Percentiles rank a stretch among this genome's conserved stretches.
These are phyloP conservation scores for Meloidogyne hapla DNA, from an alignment of 1,140 invertebrate genomes.

Conservation along the genomic window DNA sequence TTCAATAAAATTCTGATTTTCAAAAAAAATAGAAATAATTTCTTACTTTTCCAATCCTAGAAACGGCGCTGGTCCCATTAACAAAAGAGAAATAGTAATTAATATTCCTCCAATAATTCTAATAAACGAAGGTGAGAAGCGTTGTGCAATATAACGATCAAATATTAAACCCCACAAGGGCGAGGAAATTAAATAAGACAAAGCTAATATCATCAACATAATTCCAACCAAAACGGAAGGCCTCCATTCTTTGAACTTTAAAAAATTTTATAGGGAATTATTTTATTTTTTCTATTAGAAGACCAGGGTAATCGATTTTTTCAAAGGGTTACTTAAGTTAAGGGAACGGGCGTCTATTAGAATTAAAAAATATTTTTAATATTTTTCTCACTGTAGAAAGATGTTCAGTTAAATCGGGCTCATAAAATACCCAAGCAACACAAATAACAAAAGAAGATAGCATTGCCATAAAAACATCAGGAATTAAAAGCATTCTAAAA, in stretches of 20 bases:
- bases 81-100: slow-evolving; percentile 1
- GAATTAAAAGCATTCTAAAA: slow-evolving; percentile 7
- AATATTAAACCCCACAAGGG: slow-evolving; percentile 9
- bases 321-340: too few species aligned
- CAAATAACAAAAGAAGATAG: slow-evolving; percentile 11
- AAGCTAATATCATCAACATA: background rate
- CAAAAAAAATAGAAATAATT: too few species aligned
- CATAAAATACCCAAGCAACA: slow-evolving; percentile 22
- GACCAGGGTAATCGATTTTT: too few species aligned
- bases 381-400: background rate
- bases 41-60: slow-evolving; percentile 6
- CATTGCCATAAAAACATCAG: slow-evolving; percentile 17
- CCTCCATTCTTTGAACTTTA: background rate
- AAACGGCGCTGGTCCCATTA: slow-evolving; percentile 17
- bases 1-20: background rate
- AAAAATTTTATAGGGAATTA: background rate
- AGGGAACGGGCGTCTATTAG: too few species aligned
- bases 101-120: background rate
- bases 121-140: background rate
- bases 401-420: slow-evolving; percentile 12
- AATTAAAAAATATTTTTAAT: too few species aligned
- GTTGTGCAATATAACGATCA: slow-evolving; percentile 7
- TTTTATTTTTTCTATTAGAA: too few species aligned
- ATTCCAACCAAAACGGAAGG: slow-evolving; percentile 12
- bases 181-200: slow-evolving; percentile 9